phyloP scores from a whole-genome alignment of 2,113 vertebrate species.

The Hiodon tergisus region DNA sequence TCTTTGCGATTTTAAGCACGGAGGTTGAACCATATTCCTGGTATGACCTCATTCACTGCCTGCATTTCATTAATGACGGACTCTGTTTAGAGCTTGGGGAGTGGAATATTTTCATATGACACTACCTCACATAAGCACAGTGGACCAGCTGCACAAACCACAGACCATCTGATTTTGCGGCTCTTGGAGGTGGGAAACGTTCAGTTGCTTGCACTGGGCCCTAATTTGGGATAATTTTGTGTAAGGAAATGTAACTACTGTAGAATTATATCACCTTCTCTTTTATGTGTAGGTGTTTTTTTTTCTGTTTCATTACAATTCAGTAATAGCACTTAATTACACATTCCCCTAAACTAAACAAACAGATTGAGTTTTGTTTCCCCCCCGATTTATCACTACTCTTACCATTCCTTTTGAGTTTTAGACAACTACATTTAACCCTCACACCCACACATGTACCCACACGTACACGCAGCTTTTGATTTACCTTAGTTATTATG shows the following conservation, averaged over 20 bases:
- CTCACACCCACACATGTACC: no score
- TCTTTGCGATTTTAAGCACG: slow-evolving; percentile 73
- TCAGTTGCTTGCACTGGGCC: slow-evolving; percentile 82
- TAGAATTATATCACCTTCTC: slow-evolving; percentile 56
- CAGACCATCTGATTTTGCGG: slow-evolving; percentile 84
- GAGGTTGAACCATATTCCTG: slow-evolving; percentile 94
- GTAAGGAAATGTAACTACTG: slow-evolving; percentile 72
- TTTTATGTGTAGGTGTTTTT: slow-evolving; percentile 46
- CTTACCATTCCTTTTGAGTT: no score
- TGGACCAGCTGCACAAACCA: slow-evolving; percentile 91
- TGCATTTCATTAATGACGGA: slow-evolving; percentile 97
- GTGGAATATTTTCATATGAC: slow-evolving; percentile 98
- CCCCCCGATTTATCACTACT: neutral
- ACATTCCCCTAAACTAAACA: no score
- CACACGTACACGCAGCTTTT: no score
- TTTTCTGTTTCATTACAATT: no score
- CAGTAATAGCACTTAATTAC: no score
- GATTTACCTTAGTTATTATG: no score
- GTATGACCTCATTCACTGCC: slow-evolving; percentile 91
- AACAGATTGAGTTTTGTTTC: slow-evolving; percentile 21
- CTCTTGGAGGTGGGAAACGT: slow-evolving; percentile 95
- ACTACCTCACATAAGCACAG: slow-evolving; percentile 75
- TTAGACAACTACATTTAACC: no score
- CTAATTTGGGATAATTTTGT: slow-evolving; percentile 67
- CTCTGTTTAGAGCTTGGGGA: slow-evolving; percentile 74